Base-by-base conservation (phyloP, 2,113 vertebrate genomes). In the Callospermophilus lateralis region DNA sequence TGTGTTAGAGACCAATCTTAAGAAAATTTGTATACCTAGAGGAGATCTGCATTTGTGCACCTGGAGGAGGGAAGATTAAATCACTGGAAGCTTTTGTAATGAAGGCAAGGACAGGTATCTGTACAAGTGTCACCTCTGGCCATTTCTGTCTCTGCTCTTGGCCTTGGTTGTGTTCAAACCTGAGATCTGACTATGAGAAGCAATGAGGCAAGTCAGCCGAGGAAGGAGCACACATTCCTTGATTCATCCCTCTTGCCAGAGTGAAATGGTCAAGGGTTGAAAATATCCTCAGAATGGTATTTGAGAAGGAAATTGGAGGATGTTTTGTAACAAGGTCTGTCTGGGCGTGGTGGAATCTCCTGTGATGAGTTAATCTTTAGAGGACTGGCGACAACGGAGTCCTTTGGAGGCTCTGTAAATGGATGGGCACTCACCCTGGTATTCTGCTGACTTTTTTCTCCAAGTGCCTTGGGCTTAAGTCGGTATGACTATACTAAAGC, bases 201-300 rank as follows among this genome's bases (percentile, higher is more conserved):
- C 24, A 11, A 3, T 3, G 30, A 70, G 74, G 65, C 12, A 30
- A 22, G 26, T 34, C 8, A 19, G 45, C 22, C 34, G 11, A 84
- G 6, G 8, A 30, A 48, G 34, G 32, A 26, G 32, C 42, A 4
- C 8, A 42, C 2, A 28, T 58, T 30, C 24, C 24, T 73, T 39
- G 72, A 76, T 15, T 76, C 39, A 26, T 3, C 30, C 11, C 39
- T 48, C 24, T 39, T 37, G 74, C 53, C 12, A 61, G n/a, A 53
- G 48, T 20, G 32, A 6, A n/a, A 24, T 0, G 11, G 65, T 22
- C 37, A 58, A 39, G 34, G 42, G 22, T n/a, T 7, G 20, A 72
- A 4, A n/a, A 8, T 1, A 8, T 48, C 24, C 24, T n/a, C 6
- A 4, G 20, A 20, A 6, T 7, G 51, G 53, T 37, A 6, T 11